Base-by-base conservation (phyloP, 1,140 invertebrate genomes). In the Chymomyza costata region DNA sequence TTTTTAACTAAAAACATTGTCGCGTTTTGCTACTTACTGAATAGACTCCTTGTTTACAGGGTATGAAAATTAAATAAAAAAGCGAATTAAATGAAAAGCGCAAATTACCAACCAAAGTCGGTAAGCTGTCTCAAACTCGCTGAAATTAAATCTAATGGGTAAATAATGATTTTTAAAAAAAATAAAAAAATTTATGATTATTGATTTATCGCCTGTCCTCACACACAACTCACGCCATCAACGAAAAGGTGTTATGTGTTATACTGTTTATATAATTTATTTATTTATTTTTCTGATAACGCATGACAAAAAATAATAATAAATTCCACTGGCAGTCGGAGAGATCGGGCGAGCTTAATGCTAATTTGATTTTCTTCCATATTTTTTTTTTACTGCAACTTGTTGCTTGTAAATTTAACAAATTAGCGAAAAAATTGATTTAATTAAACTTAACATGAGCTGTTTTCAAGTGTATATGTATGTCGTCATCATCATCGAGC, bases 221-320 rank as follows among this genome's bases (percentile, higher is more conserved):
- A 63, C 10, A 28, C 25, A 28, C n/a, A n/a, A 63, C 57, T 61
- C 38, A 59, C 57, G 41, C 59, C 35, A 45, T 45, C 43, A 45
- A 52, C 37, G 15, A 35, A 40, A 66, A 78, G 73, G 71, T 78
- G 71, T 61, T 78, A 78, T 78, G 70, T 78, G 81, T 47, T 39
- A 51, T 58, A 51, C 37, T 51, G 21, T 55, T 58, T 63, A 68
- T 58, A 80, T 73, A 61, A 6, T 28, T 39, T 65, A 67, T 78
- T 78, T 80, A 78, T 78, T 78, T 78, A 63, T 65, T 73, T 80
- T 68, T 78, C 47, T 78, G 73, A 78, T 78, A 78, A 65, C 62
- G 60, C 52, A 15, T 5, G n/a, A 17, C 44, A 14, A 34, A 66
- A 53, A 63, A 47, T 6, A 28, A 28, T 6, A 28, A 28, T 10